Conservation (phyloP, 2,113 vertebrate species). For the Microcebus jonahi region DNA sequence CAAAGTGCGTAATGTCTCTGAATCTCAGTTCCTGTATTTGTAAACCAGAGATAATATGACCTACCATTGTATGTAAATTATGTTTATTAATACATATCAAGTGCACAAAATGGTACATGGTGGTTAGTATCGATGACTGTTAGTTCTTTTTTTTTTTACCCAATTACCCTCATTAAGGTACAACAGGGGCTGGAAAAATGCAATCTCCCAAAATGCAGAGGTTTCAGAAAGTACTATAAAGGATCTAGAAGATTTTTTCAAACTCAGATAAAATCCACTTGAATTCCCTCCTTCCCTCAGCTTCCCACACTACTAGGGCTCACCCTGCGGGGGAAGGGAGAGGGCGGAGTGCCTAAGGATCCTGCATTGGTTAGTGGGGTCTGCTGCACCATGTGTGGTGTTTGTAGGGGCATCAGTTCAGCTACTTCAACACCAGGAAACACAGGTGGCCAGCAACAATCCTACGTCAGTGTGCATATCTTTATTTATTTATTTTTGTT, state of each 20-base stretch:
- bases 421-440: background rate
- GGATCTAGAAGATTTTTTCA: background rate
- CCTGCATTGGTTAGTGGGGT: background rate
- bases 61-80: background rate
- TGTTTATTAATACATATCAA: background rate
- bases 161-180: background rate
- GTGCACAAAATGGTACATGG: background rate
- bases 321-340: background rate
- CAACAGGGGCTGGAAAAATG: background rate
- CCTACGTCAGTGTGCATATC: background rate
- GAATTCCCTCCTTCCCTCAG: background rate
- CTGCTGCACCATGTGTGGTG: accelerated
- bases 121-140: background rate
- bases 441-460: background rate
- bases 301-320: background rate
- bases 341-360: background rate
- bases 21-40: background rate
- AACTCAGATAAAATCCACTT: background rate
- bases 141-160: background rate
- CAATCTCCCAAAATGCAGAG: background rate
- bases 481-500: no score
- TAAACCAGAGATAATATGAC: background rate
- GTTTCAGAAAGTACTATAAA: background rate
- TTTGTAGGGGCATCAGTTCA: background rate
- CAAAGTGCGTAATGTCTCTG: background rate